Evolutionary conservation across 2,888 invertebrate species (phyloP), one percentile per base, ranked within the genome.

Genomic region (Cyclophora albipunctata): DNA sequence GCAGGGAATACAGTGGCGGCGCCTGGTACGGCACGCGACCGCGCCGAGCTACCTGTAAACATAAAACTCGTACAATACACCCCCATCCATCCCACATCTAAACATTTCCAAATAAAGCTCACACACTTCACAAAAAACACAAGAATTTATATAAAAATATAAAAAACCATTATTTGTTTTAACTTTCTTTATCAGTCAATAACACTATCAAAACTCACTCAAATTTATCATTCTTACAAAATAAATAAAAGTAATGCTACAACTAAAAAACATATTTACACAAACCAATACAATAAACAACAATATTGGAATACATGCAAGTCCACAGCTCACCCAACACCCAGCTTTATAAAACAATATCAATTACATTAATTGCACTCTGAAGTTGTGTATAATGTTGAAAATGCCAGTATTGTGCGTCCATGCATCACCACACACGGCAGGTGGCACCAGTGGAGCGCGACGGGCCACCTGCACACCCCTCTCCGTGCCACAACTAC

Each of bases 381-480:
- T 20, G 20, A 43, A n/a, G 3, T 34, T n/a, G 46, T 48, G 48
- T 34, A 20, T 34, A 53, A 44, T 41, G 35, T 5, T 42, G 20
- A 42, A 43, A 47, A 48, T 48, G 34, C 42, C 47, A 46, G 73
- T 71, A 69, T 54, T 73, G 70, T 63, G 66, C 76, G 82, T 60
- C 75, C 76, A 79, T 75, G 81, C 81, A 67, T 74, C 63, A 68
- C 69, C 66, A 66, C 63, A 70, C 65, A 73, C 56, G 74, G 80
- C 88, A 88, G 88, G 87, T 88, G 88, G 73, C 72, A 65, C 65
- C 73, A 70, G 56, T 73, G 68, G 64, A 78, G 69, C 81, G 65
- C 78, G 71, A 84, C 84, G 64, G 52, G 56, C 60, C 84, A 85
- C 88, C 85, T 85, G 85, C 82, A 52, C 77, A 75, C 82, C 83